These are phyloP conservation scores for Ormyrus rosae DNA, from an alignment of 2,888 invertebrate genomes.

Conservation along the genomic window DNA sequence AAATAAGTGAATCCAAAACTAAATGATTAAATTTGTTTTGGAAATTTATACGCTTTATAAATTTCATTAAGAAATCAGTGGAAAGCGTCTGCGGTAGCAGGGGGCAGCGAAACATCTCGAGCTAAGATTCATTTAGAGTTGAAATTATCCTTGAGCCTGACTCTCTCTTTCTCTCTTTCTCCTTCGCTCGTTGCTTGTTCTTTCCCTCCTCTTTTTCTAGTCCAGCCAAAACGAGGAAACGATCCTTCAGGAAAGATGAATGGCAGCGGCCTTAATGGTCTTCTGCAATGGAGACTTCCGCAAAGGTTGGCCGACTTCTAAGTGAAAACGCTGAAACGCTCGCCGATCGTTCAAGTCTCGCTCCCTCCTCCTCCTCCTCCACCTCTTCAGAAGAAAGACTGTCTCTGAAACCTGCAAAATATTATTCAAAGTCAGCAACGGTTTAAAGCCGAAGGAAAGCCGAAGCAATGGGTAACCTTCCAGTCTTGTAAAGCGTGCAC, in stretches of 20 bases:
- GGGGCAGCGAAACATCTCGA: slow-evolving; percentile 35
- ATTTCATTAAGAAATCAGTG: slow-evolving; percentile 49
- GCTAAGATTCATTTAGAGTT: slow-evolving; percentile 56
- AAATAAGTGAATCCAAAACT: slow-evolving; percentile 46
- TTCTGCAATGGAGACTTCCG: slow-evolving; percentile 45
- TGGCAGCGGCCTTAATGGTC: slow-evolving; percentile 57
- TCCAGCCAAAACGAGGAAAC: slow-evolving; percentile 51
- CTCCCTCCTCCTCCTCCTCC: no score
- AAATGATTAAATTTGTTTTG: slow-evolving; percentile 50
- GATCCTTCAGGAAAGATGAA: slow-evolving; percentile 59
- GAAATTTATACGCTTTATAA: slow-evolving; percentile 54
- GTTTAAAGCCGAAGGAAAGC: background rate
- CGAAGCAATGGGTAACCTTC: background rate
- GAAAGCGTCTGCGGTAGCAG: background rate
- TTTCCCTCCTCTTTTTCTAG: slow-evolving; percentile 13
- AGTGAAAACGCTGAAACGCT: slow-evolving; percentile 34
- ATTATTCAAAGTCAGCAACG: slow-evolving; percentile 40
- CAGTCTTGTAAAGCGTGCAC: background rate
- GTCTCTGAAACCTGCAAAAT: slow-evolving; percentile 40
- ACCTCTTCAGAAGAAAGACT: slow-evolving; percentile 6
- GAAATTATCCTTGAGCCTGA: slow-evolving; percentile 48
- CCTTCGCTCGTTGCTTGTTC: slow-evolving; percentile 33
- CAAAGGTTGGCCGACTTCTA: slow-evolving; percentile 1
- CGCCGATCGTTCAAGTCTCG: slow-evolving; percentile 23
- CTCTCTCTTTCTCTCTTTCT: no score